Evolutionary conservation across 2,113 vertebrate species (phyloP).

Genomic region (Phainopepla nitens): DNA sequence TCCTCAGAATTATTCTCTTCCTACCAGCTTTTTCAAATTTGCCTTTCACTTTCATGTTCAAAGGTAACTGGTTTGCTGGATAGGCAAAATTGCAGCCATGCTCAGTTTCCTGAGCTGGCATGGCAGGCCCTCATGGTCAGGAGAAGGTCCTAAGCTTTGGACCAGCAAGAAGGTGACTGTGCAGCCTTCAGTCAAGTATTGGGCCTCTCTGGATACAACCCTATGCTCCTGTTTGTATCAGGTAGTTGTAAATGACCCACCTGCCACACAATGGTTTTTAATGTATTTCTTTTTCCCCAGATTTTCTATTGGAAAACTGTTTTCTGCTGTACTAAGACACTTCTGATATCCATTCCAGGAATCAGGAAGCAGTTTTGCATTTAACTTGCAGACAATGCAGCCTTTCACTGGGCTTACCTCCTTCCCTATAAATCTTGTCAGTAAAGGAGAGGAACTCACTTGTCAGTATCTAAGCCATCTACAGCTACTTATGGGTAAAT

Average conservation of each 20-base stretch:
- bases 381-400: background rate
- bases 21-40: background rate
- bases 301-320: background rate
- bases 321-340: background rate
- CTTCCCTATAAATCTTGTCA: constrained; percentile 35
- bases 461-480: constrained; percentile 29
- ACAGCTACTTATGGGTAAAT: background rate
- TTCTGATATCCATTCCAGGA: background rate
- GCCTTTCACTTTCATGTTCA: background rate
- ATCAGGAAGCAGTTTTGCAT: background rate
- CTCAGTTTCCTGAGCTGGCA: background rate
- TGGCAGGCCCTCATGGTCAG: background rate
- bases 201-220: background rate
- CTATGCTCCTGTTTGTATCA: background rate
- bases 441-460: background rate
- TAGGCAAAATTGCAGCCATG: background rate
- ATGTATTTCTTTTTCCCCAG: background rate
- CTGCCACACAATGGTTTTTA: background rate
- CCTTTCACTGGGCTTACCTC: background rate
- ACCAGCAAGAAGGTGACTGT: background rate
- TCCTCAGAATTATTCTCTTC: background rate
- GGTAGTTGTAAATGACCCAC: background rate
- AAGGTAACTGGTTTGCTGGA: background rate
- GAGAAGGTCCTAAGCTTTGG: background rate
- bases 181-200: background rate